Base-by-base conservation (phyloP, 2,113 vertebrate genomes). In the Pseudolaguvia tuberculata region DNA sequence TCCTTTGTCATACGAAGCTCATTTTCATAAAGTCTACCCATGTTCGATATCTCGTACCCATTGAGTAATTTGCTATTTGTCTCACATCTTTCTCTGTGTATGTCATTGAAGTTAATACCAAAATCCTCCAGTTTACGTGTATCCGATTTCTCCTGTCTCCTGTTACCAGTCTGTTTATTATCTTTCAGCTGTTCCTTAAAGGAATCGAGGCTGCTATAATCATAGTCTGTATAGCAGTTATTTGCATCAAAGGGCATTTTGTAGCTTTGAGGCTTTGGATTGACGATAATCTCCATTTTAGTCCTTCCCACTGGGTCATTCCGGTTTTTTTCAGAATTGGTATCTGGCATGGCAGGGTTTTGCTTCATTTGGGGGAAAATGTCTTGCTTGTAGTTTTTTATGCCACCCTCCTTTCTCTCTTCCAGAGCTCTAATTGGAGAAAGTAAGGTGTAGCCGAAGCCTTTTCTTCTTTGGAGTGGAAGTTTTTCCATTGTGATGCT, bases 231-330 rank as follows among this genome's bases (percentile, higher is more conserved):
- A 15, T 70, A 52, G 73, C 78, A 31, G 10, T 61, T 84, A 56
- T 15, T 45, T 18, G 7, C 51, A 29, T 72, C 86, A 7, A 17
- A 39, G 48, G 66, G 63, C 59, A 88, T 88, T 72, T 76, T 87
- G 78, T 90, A 85, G 74, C 75, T 79, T 57, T 95, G 81, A 2
- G 93, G 91, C 82, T 94, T 93, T 51, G 91, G 84, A 10, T 90
- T 92, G 81, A 92, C 88, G 0, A 90, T 85, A 48, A 73, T 78
- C 61, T 94, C 91, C 18, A 87, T 85, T 20, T 79, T 88, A 73
- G 87, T 83, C 77, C 75, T 74, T 55, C 82, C 25, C 78, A 86
- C 42, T 56, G 61, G 61, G 75, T 59, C 50, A 82, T 48, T 79
- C 51, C 61, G 51, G 23, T 73, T 78, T 58, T 76, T 47, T 21